These are phyloP conservation scores for Ostrea edulis DNA, from an alignment of 1,140 invertebrate species.

Conservation along the genomic window DNA sequence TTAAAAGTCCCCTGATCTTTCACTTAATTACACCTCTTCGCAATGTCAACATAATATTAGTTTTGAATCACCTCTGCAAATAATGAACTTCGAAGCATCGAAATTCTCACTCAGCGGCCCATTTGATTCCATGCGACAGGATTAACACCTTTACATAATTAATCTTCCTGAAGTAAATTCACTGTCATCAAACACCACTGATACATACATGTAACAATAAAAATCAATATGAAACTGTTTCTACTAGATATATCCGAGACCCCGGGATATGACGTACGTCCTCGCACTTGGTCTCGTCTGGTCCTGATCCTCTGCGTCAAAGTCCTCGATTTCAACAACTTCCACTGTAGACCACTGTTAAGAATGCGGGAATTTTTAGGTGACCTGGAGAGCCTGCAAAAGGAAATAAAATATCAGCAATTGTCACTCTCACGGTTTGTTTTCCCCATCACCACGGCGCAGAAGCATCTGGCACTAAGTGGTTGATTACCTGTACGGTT, in stretches of 20 bases:
- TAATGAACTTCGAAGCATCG: constrained; percentile 11
- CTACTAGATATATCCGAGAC: not conserved
- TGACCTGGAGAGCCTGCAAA: not conserved
- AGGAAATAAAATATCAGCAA: not conserved
- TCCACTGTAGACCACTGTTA: not conserved
- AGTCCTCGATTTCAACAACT: not conserved
- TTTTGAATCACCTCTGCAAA: constrained; percentile 23
- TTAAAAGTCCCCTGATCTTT: constrained; percentile 31
- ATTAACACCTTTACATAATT: constrained; percentile 38
- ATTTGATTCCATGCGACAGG: not conserved
- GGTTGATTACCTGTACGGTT: not conserved
- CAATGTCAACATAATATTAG: constrained; percentile 9
- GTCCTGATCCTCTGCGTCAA: not conserved
- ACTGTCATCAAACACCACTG: constrained; percentile 9
- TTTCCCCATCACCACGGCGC: not conserved
- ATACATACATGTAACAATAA: constrained; percentile 20
- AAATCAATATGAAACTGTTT: constrained; percentile 21
- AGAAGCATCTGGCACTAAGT: not conserved
- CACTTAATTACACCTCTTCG: constrained; percentile 12
- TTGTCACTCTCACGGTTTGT: not conserved
- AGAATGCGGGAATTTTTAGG: not conserved
- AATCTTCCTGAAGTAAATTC: constrained; percentile 19
- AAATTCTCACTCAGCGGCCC: not conserved
- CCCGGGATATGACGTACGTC: not conserved
- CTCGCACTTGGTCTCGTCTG: not conserved